Percentiles rank a stretch among this genome's conserved stretches.
Evolutionary conservation across 2,113 vertebrate species (phyloP).

Genomic region (Atractosteus spatula): DNA sequence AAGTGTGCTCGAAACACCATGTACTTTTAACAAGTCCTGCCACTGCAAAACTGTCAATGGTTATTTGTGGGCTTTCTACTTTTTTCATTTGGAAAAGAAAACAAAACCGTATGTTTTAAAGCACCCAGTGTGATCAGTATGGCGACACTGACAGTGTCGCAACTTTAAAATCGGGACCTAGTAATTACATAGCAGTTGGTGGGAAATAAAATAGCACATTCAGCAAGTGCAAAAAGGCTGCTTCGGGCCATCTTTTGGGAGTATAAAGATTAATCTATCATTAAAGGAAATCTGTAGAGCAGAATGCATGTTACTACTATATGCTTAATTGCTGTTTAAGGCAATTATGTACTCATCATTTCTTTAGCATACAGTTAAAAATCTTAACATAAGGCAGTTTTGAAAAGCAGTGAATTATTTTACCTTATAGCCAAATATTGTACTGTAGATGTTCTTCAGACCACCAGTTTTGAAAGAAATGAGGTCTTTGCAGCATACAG

Average conservation of each 20-base stretch:
- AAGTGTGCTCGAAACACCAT: too few relatives aligned
- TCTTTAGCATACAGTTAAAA: slow-evolving; percentile 40
- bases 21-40: too few relatives aligned
- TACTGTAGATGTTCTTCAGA: slow-evolving; percentile 17
- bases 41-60: too few relatives aligned
- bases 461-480: not conserved
- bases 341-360: slow-evolving; percentile 43
- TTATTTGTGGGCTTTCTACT: too few relatives aligned
- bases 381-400: slow-evolving; percentile 44
- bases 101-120: too few relatives aligned
- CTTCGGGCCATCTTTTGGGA: slow-evolving; percentile 35
- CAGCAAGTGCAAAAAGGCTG: slow-evolving; percentile 16
- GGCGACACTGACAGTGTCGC: too few relatives aligned
- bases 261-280: slow-evolving; percentile 45
- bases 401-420: not conserved
- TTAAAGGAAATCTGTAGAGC: slow-evolving; percentile 30
- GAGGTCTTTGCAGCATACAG: too few relatives aligned
- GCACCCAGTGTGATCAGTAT: too few relatives aligned
- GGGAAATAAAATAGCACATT: slow-evolving; percentile 3
- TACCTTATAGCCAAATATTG: slow-evolving; percentile 31
- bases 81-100: too few relatives aligned
- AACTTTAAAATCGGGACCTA: slow-evolving; percentile 6
- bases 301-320: slow-evolving; percentile 39
- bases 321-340: slow-evolving; percentile 51
- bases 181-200: slow-evolving; percentile 11